Base-by-base conservation (phyloP, 1,140 invertebrate species). In the Ostrea denselamellosa region DNA sequence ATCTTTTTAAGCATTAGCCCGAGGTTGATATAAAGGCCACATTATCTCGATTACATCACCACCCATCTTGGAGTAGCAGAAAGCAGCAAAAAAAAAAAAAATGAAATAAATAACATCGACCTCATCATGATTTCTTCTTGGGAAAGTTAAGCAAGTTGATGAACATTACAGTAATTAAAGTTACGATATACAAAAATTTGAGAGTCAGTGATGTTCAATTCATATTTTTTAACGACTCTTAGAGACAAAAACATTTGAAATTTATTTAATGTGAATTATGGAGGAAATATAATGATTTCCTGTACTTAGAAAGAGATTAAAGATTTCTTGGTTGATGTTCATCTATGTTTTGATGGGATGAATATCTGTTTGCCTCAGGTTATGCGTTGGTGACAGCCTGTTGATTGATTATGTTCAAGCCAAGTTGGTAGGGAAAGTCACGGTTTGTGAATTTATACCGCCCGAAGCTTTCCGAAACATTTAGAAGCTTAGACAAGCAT, bases 321-420 rank as follows among this genome's bases (percentile, higher is more conserved):
- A 77, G 68, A 77, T 77, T 28, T 77, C 28, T 77, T 77, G 14
- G 68, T 17, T 14, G 68, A 77, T 77, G 68, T 14, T 77, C 68
- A 77, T 77, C 68, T 77, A 34, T 77, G 10, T 77, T 77, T 77
- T 77, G 12, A 25, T 77, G 68, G 68, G 68, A 77, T 14, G 68
- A 12, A 77, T 22, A 77, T 77, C 25, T 77, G 22, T 77, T 77
- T 77, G 68, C 68, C 68, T 25, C 14, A 34, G 68, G 68, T 14
- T 10, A 25, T 28, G 14, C 22, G 68, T 77, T 62, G 68, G 68
- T 77, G 68, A 77, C 68, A 77, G 25, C 68, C 9, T 25, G 10
- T 14, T 77, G 68, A 34, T 77, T 77, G 68, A 77, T 77, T 62
- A n/a, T 62, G n/a, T 62, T 77, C 25, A 77, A 77, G 68, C 68